A percentile compares a stretch with the other conserved stretches of the same genome.
These are phyloP conservation scores for Tringa solitaria DNA, from an alignment of 2,113 vertebrate genomes.

Conservation along the genomic window DNA sequence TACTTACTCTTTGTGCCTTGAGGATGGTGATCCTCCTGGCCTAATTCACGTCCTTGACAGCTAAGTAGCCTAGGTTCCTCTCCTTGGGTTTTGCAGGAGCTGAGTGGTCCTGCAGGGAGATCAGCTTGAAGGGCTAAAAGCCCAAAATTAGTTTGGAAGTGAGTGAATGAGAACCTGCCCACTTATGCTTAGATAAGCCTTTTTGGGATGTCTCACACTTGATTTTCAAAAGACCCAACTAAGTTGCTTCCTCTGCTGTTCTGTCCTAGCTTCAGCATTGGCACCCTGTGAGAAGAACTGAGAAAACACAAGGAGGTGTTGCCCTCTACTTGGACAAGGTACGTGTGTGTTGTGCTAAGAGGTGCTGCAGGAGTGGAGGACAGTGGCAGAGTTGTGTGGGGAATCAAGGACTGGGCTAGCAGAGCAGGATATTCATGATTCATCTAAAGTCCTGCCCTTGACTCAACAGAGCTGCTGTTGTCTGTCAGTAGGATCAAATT, in stretches of 20 bases:
- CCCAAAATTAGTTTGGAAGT: background rate
- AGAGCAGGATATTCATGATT: background rate
- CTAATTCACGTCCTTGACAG: background rate
- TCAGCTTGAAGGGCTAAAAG: background rate
- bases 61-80: background rate
- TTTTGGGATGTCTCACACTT: background rate
- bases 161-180: background rate
- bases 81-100: background rate
- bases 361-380: background rate
- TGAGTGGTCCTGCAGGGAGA: background rate
- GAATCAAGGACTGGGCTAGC: background rate
- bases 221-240: background rate
- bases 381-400: background rate
- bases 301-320: constrained; percentile 16
- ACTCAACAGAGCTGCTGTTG: background rate
- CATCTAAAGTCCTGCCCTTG: background rate
- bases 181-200: background rate
- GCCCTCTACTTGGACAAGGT: constrained; percentile 68
- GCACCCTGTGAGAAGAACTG: constrained; percentile 46
- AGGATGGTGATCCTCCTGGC: background rate
- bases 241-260: background rate
- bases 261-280: constrained; percentile 6
- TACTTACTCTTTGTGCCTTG: background rate
- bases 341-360: background rate
- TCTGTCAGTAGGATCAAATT: background rate